Conservation (phyloP, 2,113 vertebrate species). For the Microtus pennsylvanicus region DNA sequence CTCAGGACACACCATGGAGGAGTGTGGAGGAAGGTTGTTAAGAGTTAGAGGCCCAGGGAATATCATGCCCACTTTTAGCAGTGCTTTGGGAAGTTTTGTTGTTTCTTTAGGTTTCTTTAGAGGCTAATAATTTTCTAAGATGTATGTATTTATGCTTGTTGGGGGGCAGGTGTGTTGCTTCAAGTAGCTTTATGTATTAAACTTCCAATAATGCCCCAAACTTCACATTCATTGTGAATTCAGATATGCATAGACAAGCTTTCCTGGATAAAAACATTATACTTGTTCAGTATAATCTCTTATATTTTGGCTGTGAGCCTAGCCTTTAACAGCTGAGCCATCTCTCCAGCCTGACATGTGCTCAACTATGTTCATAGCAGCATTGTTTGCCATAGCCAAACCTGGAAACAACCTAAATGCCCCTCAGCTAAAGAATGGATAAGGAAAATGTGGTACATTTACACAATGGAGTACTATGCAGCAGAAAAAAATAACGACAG, state of each 20-base stretch:
- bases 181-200: not conserved
- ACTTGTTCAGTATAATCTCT: not conserved
- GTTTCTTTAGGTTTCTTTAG: not conserved
- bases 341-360: too few relatives aligned
- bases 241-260: not conserved
- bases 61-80: not conserved
- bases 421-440: too few relatives aligned
- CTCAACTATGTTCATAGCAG: too few relatives aligned
- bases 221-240: conserved; percentile 24
- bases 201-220: not conserved
- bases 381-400: too few relatives aligned
- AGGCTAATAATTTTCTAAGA: not conserved
- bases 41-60: not conserved
- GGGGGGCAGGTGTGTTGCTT: not conserved
- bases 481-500: too few relatives aligned
- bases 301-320: too few relatives aligned
- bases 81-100: not conserved
- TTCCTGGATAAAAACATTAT: conserved; percentile 22
- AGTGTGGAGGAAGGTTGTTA: not conserved
- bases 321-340: too few relatives aligned
- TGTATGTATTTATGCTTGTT: not conserved
- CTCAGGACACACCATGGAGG: not conserved
- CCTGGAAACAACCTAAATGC: too few relatives aligned
- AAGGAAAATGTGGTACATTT: too few relatives aligned
- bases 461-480: too few relatives aligned